phyloP scores from a whole-genome alignment of 1,140 invertebrate species.

The Holotrichia oblita region DNA sequence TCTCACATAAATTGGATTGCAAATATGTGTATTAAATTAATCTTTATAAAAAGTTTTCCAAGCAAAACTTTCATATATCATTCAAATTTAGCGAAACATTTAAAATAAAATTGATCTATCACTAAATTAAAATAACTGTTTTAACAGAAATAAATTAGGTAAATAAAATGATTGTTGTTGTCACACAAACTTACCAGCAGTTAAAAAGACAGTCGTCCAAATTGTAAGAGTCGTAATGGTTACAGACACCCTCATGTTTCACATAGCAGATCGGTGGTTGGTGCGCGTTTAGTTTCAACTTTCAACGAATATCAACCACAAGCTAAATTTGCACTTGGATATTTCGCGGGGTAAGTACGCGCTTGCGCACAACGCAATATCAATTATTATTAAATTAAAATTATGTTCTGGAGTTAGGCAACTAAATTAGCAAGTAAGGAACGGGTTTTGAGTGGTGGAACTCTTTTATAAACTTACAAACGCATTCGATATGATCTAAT shows the following conservation, averaged over 20 bases:
- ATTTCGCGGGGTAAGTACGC: conserved; percentile 7
- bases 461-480: too few species aligned
- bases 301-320: neutral
- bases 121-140: too few species aligned
- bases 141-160: too few species aligned
- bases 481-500: too few species aligned
- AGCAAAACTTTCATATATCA: too few species aligned
- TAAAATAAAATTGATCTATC: too few species aligned
- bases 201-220: neutral
- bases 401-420: neutral
- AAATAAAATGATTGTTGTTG: too few species aligned
- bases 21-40: too few species aligned
- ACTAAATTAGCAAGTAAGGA: neutral
- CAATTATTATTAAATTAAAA: neutral
- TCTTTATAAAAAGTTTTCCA: too few species aligned
- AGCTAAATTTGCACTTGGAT: conserved; percentile 21
- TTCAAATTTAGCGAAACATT: too few species aligned
- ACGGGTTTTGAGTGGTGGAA: too few species aligned
- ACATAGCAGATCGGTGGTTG: conserved; percentile 32
- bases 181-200: neutral
- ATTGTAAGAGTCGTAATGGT: conserved; percentile 13
- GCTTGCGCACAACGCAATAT: conserved; percentile 1
- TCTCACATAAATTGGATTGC: too few species aligned
- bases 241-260: conserved; percentile 21
- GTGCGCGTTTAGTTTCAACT: conserved; percentile 23